Conservation (phyloP, 1,140 invertebrate genomes). For the Saccostrea glomerata region DNA sequence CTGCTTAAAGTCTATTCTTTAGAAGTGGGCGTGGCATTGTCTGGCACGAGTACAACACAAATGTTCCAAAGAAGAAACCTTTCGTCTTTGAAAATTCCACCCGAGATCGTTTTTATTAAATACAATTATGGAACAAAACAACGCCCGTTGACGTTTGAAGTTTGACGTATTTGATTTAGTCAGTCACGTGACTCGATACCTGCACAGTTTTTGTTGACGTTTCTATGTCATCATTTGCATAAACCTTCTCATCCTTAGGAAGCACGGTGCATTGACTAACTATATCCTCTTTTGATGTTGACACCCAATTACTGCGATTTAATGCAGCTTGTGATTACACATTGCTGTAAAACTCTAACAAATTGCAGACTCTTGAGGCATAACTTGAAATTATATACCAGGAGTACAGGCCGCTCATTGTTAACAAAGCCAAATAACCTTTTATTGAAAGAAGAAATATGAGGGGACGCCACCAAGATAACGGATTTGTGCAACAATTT, state of each 20-base stretch:
- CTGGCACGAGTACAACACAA: not conserved
- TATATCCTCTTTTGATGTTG: not conserved
- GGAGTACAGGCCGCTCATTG: not conserved
- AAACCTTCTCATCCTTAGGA: not conserved
- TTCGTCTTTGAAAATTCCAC: slow-evolving; percentile 30
- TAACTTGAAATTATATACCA: slow-evolving; percentile 18
- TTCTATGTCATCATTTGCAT: slow-evolving; percentile 33
- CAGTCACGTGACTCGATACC: slow-evolving; percentile 18
- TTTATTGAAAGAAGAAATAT: not conserved
- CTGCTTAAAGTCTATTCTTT: not conserved
- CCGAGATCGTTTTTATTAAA: slow-evolving; percentile 23
- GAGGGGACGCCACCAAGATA: not conserved
- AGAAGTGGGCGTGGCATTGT: not conserved
- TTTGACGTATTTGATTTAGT: slow-evolving; percentile 30
- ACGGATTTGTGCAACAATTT: not conserved
- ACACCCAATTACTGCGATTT: slow-evolving; percentile 27
- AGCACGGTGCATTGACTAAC: slow-evolving; percentile 4
- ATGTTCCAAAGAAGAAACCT: not conserved
- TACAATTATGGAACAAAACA: not conserved
- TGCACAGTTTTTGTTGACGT: slow-evolving; percentile 18
- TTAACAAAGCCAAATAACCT: not conserved
- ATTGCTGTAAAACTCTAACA: slow-evolving; percentile 16
- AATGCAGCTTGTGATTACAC: slow-evolving; percentile 15
- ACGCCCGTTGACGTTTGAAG: slow-evolving; percentile 16
- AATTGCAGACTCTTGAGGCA: slow-evolving; percentile 2